Evolutionary conservation across 30 jellyfish, hydroid and myxozoan genomes (phyloP).

Genomic region (Mastigias papua): DNA sequence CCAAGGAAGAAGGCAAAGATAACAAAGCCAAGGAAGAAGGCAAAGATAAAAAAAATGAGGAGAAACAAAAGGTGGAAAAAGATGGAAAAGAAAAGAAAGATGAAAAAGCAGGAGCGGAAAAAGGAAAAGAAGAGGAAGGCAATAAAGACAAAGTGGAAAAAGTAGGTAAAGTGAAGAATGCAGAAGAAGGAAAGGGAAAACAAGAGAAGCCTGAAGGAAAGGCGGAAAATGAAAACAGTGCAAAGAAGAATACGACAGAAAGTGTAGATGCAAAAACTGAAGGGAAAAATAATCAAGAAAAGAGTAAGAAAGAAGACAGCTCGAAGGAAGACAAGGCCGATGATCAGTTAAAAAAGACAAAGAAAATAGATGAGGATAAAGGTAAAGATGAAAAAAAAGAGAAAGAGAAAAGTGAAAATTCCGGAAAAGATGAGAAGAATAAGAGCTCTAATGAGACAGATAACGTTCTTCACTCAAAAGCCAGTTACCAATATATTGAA

Average conservation of each 20-base stretch:
- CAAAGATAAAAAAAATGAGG: not conserved
- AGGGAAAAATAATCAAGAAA: not conserved
- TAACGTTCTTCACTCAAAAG: constrained; percentile 57
- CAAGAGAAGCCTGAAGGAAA: not conserved
- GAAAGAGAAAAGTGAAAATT: not conserved
- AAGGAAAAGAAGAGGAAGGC: not conserved
- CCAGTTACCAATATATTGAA: constrained; percentile 69
- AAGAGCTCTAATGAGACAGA: not conserved
- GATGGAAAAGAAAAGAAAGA: not conserved
- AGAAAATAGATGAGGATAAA: not conserved
- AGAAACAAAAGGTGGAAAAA: not conserved
- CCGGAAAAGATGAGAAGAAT: not conserved
- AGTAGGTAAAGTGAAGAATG: not conserved
- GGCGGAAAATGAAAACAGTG: not conserved
- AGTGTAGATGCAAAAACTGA: not conserved
- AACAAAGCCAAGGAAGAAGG: not conserved
- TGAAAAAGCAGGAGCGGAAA: constrained; percentile 9
- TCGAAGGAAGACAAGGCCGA: not conserved
- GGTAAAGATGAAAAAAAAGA: not conserved
- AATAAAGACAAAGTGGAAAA: not conserved
- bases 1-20: not conserved
- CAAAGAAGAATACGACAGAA: not conserved
- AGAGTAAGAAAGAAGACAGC: constrained; percentile 7
- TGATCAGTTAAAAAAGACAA: not conserved
- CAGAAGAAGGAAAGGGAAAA: not conserved